Evolutionary conservation across 2,113 vertebrate genomes (phyloP).

Genomic region (Aramus guarauna): DNA sequence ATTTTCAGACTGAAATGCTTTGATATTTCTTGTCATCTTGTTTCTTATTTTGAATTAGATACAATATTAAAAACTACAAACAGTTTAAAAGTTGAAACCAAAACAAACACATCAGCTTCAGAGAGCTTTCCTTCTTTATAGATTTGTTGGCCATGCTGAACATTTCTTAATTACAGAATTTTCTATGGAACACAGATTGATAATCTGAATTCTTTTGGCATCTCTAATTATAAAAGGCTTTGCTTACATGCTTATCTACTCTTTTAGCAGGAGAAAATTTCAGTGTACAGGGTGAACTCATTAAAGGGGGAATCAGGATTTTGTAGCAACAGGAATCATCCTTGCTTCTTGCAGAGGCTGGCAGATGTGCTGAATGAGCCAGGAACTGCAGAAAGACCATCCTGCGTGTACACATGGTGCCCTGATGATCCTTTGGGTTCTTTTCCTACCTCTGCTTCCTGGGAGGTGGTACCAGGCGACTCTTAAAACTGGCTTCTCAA

Average conservation of each 20-base stretch:
- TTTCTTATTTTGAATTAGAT: background rate
- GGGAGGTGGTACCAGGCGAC: background rate
- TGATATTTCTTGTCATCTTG: background rate
- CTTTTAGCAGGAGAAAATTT: background rate
- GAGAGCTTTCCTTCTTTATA: background rate
- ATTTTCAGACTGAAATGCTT: background rate
- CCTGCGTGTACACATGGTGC: background rate
- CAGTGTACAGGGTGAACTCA: background rate
- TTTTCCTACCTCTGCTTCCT: background rate
- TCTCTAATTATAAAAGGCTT: background rate
- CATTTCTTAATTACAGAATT: background rate
- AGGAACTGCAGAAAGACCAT: background rate
- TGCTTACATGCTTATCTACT: background rate
- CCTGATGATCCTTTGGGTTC: background rate
- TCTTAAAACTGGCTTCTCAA: background rate
- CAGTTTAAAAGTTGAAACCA: background rate
- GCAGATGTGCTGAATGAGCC: background rate
- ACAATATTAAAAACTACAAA: background rate
- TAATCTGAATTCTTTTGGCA: background rate
- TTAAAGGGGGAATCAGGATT: background rate
- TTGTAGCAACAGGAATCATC: background rate
- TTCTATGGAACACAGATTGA: background rate
- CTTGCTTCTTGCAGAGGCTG: background rate
- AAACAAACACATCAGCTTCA: background rate
- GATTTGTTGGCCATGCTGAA: background rate